A percentile compares a stretch with the other conserved stretches of the same genome.
Evolutionary conservation across 2,888 invertebrate genomes (phyloP).

Genomic region (Drosophila putrida): DNA sequence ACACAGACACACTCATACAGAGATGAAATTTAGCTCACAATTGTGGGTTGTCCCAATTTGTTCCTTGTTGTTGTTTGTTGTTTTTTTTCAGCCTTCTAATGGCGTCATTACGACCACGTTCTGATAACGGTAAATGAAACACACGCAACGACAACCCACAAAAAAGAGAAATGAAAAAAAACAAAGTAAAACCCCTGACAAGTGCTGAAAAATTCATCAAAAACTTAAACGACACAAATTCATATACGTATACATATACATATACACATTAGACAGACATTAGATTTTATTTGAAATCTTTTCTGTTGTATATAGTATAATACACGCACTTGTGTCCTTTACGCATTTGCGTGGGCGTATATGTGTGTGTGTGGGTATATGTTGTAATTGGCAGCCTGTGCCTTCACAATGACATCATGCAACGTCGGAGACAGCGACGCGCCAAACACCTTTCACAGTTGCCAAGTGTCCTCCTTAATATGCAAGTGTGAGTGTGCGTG

Average conservation of each 20-base stretch:
- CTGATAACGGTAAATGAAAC: slow-evolving; percentile 47
- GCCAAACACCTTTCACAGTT: slow-evolving; percentile 58
- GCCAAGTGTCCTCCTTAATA: slow-evolving; percentile 38
- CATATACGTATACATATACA: slow-evolving; percentile 12
- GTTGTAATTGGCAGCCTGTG: slow-evolving; percentile 70
- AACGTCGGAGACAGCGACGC: slow-evolving; percentile 55
- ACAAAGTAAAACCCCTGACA: slow-evolving; percentile 38
- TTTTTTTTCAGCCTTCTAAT: slow-evolving; percentile 23
- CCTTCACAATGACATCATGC: slow-evolving; percentile 72
- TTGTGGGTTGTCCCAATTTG: slow-evolving; percentile 13
- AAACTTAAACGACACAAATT: slow-evolving; percentile 25
- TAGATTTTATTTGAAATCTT: slow-evolving; percentile 32
- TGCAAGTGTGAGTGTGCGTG: slow-evolving; percentile 11
- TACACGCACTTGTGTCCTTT: slow-evolving; percentile 32
- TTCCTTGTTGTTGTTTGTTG: slow-evolving; percentile 8
- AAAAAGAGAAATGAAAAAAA: background rate
- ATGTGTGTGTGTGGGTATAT: slow-evolving; percentile 36
- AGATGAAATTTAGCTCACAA: slow-evolving; percentile 8
- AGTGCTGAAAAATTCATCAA: slow-evolving; percentile 52
- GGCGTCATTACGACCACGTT: slow-evolving; percentile 55
- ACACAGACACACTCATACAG: background rate
- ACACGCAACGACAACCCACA: slow-evolving; percentile 12
- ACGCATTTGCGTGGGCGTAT: slow-evolving; percentile 9
- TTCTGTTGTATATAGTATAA: slow-evolving; percentile 11
- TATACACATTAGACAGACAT: slow-evolving; percentile 16